A percentile compares a stretch with the other conserved stretches of the same genome.
These are phyloP conservation scores for Scelioninae gen. 1 DNA, from an alignment of 2,888 invertebrate species.

Conservation along the genomic window DNA sequence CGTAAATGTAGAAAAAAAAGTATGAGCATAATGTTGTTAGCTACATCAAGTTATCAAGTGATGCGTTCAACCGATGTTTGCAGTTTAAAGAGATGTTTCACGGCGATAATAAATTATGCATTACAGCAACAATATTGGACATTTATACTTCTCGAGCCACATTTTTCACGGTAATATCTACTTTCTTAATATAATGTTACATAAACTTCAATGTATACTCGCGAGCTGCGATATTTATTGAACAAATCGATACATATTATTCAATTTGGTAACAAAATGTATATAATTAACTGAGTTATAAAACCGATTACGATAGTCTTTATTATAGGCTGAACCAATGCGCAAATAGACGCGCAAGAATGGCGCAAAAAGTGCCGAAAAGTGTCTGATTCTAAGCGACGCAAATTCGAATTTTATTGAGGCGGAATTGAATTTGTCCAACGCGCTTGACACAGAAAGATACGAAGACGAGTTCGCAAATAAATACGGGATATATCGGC, in stretches of 20 bases:
- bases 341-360: too few relatives aligned
- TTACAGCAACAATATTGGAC: constrained; percentile 50
- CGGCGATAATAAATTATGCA: constrained; percentile 48
- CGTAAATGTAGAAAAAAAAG: constrained; percentile 9
- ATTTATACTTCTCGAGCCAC: constrained; percentile 37
- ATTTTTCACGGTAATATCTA: constrained; percentile 45
- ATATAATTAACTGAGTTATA: constrained; percentile 35
- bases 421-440: constrained; percentile 35
- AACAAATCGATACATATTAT: constrained; percentile 41
- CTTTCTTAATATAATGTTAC: constrained; percentile 55
- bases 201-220: constrained; percentile 39
- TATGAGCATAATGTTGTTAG: constrained; percentile 9
- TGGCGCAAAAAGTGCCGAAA: too few relatives aligned
- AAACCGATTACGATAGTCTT: constrained; percentile 41
- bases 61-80: constrained; percentile 11
- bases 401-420: too few relatives aligned
- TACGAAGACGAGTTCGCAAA: constrained; percentile 35
- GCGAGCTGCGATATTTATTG: constrained; percentile 28
- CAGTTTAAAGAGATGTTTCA: constrained; percentile 33
- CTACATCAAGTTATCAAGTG: constrained; percentile 28
- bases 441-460: constrained; percentile 57
- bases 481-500: constrained; percentile 68
- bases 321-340: too few relatives aligned
- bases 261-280: constrained; percentile 31
- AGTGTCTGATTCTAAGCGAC: too few relatives aligned